Base-by-base conservation (phyloP, 2,888 invertebrate species). In the Hemistola chrysoprasaria region DNA sequence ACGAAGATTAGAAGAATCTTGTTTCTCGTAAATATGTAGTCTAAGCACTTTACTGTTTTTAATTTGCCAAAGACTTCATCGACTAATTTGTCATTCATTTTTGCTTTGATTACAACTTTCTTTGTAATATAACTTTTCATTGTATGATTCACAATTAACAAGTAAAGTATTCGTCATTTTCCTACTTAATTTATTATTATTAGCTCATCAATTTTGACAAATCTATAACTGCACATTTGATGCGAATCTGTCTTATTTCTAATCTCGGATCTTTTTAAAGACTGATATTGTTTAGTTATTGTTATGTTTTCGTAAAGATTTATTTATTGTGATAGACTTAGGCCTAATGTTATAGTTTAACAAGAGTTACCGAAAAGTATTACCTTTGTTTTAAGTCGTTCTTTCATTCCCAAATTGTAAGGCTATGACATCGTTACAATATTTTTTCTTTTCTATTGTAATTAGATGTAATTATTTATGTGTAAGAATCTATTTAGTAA, bases 341-440 rank as follows among this genome's bases (percentile, higher is more conserved):
- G 64, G 61, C 40, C 48, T 77, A 71, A 70, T 62, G 68, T 64
- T 63, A 69, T 69, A 73, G 71, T 66, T 39, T 76, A 74, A 85
- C 84, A 78, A 80, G 74, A 86, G 88, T 88, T 88, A 88, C 88
- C 88, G 77, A 71, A 72, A 84, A 86, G 86, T 87, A 87, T 88
- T 88, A 87, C 85, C 85, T 68, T 77, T 56, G 59, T 65, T 52
- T 62, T 79, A 78, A 73, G 71, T 71, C 20, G 23, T 27, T 21
- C 22, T 72, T 47, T 71, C 47, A 56, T 68, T 64, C 50, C 78
- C 76, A 78, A 86, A 85, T 70, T 71, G 47, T 62, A 62, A 66
- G 81, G 81, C 81, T 84, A 80, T 82, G 78, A 76, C 52, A 65
- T 63, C 54, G 57, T 62, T 62, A 55, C 57, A 59, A 68, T 55